phyloP scores from a whole-genome alignment of 1,140 invertebrate genomes.

The Frieseomelitta varia region DNA sequence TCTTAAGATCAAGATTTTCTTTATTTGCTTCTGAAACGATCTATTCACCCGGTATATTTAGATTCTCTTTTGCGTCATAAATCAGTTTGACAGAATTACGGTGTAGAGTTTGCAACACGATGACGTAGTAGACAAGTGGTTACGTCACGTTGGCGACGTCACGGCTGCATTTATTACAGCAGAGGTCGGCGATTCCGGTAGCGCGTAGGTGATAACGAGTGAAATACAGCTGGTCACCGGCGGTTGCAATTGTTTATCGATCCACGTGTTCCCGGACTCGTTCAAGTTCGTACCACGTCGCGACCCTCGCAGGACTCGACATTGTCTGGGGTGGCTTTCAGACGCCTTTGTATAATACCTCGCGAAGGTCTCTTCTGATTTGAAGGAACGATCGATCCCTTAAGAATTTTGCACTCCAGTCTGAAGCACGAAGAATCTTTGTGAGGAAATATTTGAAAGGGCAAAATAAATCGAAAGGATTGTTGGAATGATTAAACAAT shows the following conservation, averaged over 20 bases:
- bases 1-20: neutral
- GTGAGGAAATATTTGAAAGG: neutral
- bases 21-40: neutral
- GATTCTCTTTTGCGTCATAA: neutral
- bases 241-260: constrained; percentile 36
- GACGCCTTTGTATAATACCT: neutral
- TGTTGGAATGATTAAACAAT: too few species aligned
- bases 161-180: constrained; percentile 1
- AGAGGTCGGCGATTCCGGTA: neutral
- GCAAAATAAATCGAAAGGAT: too few species aligned
- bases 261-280: neutral
- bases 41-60: neutral
- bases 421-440: neutral
- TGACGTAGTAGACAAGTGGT: constrained; percentile 3
- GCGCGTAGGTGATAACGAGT: constrained; percentile 12
- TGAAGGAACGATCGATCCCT: constrained; percentile 4
- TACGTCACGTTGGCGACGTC: constrained; percentile 20
- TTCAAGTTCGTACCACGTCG: constrained; percentile 12
- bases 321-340: constrained; percentile 20
- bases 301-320: neutral
- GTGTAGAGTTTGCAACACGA: neutral
- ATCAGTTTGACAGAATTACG: neutral
- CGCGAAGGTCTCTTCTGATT: neutral
- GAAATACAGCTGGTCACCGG: neutral
- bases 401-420: neutral